Evolutionary conservation across 1,140 invertebrate genomes (phyloP).

Genomic region (Drosophila micromelanica): DNA sequence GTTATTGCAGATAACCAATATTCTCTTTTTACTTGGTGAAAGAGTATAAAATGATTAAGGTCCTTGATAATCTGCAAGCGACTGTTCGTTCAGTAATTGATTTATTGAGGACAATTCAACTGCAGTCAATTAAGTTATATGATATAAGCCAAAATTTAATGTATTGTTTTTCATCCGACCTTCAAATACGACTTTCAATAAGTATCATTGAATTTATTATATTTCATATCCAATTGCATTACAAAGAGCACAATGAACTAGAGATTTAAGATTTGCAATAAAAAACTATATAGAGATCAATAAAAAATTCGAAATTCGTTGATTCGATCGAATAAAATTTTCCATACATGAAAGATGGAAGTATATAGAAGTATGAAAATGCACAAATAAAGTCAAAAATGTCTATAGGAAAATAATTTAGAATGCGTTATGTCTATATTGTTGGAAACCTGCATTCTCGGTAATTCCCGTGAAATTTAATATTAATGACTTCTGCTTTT

Average conservation of each 20-base stretch:
- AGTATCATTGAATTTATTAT: slow-evolving; percentile 44
- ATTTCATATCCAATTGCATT: neutral
- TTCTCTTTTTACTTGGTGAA: too few species aligned
- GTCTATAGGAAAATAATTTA: too few species aligned
- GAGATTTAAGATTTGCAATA: too few species aligned
- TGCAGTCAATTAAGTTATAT: slow-evolving; percentile 64
- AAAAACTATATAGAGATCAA: neutral
- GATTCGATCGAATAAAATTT: neutral
- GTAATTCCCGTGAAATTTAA: too few species aligned
- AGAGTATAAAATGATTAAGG: slow-evolving; percentile 29
- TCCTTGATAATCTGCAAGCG: slow-evolving; percentile 59
- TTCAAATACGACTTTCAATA: neutral
- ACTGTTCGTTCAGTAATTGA: slow-evolving; percentile 62
- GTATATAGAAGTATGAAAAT: too few species aligned
- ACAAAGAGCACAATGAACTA: neutral
- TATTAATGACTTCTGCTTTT: too few species aligned
- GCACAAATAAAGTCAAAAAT: too few species aligned
- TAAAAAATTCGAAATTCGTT: too few species aligned
- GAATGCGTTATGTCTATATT: too few species aligned
- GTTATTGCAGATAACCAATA: too few species aligned
- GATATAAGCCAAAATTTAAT: slow-evolving; percentile 38
- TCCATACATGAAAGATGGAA: neutral
- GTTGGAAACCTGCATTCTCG: too few species aligned
- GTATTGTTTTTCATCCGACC: neutral
- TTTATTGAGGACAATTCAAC: slow-evolving; percentile 62